These are phyloP conservation scores for Daktulosphaira vitifoliae DNA, from an alignment of 1,140 invertebrate species.

Conservation along the genomic window DNA sequence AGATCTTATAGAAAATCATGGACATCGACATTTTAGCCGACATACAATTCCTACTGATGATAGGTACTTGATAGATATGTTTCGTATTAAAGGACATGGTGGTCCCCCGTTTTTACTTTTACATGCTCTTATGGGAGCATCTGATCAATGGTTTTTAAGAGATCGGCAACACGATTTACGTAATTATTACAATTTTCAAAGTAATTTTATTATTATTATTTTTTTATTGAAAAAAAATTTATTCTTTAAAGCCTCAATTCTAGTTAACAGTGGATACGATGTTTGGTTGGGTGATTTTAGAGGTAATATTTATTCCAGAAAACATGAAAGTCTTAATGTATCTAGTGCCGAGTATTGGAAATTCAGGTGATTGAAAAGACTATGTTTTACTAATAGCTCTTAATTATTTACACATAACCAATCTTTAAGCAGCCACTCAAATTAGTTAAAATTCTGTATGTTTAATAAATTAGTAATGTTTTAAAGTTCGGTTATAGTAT, in stretches of 20 bases:
- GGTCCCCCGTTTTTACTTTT: slow-evolving; percentile 46
- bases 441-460: too few relatives aligned
- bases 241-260: slow-evolving; percentile 40
- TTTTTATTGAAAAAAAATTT: too few relatives aligned
- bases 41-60: slow-evolving; percentile 51
- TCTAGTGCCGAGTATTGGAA: slow-evolving; percentile 53
- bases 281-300: slow-evolving; percentile 64
- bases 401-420: too few relatives aligned
- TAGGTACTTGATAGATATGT: slow-evolving; percentile 51
- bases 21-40: slow-evolving; percentile 36
- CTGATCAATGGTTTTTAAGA: slow-evolving; percentile 49
- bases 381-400: too few relatives aligned
- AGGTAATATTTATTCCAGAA: slow-evolving; percentile 57
- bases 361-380: slow-evolving; percentile 45
- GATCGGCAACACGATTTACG: slow-evolving; percentile 22
- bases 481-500: too few relatives aligned
- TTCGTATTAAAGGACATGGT: slow-evolving; percentile 43
- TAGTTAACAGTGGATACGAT: slow-evolving; percentile 57
- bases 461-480: too few relatives aligned
- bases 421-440: too few relatives aligned
- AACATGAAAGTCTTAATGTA: slow-evolving; percentile 49
- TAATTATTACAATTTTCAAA: not conserved
- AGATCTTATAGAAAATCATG: slow-evolving; percentile 14
- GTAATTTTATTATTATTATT: too few relatives aligned
- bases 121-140: slow-evolving; percentile 50